Evolutionary conservation across 2,113 vertebrate genomes (phyloP).

Genomic region (Dipodomys ordii): DNA sequence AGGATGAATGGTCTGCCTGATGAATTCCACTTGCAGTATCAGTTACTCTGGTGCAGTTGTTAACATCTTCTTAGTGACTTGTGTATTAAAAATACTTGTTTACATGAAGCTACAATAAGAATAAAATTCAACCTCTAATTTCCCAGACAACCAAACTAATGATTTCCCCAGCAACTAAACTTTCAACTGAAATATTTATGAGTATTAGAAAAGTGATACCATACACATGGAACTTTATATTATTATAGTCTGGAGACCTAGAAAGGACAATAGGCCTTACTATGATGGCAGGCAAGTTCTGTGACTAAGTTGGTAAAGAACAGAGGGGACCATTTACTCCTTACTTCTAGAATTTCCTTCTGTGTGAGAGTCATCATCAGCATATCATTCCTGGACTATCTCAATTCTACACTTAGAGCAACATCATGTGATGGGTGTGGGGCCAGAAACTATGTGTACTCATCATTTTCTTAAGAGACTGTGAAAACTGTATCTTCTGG

Average conservation of each 20-base stretch:
- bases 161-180: neutral
- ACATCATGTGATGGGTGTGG: neutral
- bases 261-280: neutral
- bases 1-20: neutral
- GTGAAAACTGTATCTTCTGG: neutral
- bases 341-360: neutral
- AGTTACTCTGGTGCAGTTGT: neutral
- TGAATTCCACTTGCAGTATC: neutral
- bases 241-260: neutral
- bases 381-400: neutral
- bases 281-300: neutral
- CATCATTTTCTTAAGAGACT: neutral
- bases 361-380: neutral
- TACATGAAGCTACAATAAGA: neutral
- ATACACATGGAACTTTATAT: neutral
- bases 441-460: neutral
- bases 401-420: neutral
- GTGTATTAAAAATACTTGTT: constrained; percentile 36
- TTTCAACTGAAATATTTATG: constrained; percentile 43
- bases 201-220: constrained; percentile 4
- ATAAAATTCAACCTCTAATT: neutral
- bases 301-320: neutral
- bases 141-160: neutral
- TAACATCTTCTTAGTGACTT: constrained; percentile 43
- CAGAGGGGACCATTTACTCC: neutral